Conservation (phyloP, 2,113 vertebrate species). For the Thomomys bottae region DNA sequence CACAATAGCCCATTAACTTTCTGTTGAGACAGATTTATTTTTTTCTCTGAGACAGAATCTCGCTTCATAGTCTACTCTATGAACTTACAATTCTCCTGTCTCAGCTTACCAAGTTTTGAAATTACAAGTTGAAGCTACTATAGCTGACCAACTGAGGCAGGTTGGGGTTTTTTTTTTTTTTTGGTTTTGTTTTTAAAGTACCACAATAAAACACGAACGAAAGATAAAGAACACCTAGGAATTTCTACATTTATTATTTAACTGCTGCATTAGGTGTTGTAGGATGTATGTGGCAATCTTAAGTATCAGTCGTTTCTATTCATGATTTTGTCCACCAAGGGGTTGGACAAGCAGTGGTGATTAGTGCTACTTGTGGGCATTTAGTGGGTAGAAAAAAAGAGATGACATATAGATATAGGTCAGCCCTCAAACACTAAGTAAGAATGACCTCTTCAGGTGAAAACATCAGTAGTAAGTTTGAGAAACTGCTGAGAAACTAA, state of each 20-base stretch:
- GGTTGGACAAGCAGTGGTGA: background rate
- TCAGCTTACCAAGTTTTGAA: background rate
- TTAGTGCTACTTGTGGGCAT: background rate
- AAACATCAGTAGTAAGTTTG: background rate
- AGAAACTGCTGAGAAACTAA: no score
- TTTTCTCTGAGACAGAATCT: no score
- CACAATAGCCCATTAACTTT: no score
- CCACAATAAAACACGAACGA: background rate
- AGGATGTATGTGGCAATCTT: no score
- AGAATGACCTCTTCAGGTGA: background rate
- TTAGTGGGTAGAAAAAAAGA: constrained; percentile 3
- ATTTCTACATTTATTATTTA: background rate
- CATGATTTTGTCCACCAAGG: no score
- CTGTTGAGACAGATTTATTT: no score
- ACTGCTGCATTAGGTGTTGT: no score
- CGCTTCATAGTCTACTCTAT: no score
- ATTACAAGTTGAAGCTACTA: background rate
- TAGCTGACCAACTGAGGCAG: background rate
- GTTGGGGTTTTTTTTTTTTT: no score
- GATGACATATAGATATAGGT: background rate
- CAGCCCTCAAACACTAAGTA: background rate
- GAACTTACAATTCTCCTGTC: background rate
- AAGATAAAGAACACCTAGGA: background rate
- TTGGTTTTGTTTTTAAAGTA: constrained; percentile 38
- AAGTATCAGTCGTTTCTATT: no score